Conservation (phyloP, 2,797 vertebrate species). For the Smutsia temminckii region DNA sequence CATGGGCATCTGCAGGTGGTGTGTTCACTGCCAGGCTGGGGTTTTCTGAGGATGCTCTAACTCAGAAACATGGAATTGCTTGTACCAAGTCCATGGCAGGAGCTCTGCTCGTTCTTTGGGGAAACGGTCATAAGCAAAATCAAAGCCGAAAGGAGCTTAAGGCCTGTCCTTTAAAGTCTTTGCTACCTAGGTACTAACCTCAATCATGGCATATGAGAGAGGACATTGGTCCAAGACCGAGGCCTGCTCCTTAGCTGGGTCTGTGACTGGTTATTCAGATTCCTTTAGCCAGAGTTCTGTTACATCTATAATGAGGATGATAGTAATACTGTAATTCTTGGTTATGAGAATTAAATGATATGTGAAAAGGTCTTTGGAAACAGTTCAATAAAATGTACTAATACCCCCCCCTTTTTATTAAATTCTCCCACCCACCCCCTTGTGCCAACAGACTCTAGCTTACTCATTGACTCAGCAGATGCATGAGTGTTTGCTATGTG, state of each 20-base stretch:
- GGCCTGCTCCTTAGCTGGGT: background rate
- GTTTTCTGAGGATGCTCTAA: constrained; percentile 27
- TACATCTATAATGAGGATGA: background rate
- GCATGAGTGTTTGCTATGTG: background rate
- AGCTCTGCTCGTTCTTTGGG: background rate
- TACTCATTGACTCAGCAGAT: background rate
- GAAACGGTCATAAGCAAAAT: background rate
- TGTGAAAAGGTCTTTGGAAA: constrained; percentile 25
- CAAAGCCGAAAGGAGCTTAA: background rate
- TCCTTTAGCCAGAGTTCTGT: background rate
- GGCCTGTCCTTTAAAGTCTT: background rate
- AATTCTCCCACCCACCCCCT: background rate
- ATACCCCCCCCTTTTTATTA: background rate
- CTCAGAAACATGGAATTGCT: constrained; percentile 10
- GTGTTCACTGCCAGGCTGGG: background rate
- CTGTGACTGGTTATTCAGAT: background rate
- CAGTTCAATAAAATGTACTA: background rate
- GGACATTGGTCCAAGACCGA: background rate
- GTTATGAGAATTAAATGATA: constrained; percentile 40
- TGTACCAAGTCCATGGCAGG: background rate
- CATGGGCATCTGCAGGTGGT: constrained; percentile 70
- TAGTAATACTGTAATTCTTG: background rate
- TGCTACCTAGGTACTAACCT: background rate
- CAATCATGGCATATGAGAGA: background rate
- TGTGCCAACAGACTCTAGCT: background rate